phyloP scores from a whole-genome alignment of 1,140 invertebrate genomes.

The Calliopsis andreniformis region DNA sequence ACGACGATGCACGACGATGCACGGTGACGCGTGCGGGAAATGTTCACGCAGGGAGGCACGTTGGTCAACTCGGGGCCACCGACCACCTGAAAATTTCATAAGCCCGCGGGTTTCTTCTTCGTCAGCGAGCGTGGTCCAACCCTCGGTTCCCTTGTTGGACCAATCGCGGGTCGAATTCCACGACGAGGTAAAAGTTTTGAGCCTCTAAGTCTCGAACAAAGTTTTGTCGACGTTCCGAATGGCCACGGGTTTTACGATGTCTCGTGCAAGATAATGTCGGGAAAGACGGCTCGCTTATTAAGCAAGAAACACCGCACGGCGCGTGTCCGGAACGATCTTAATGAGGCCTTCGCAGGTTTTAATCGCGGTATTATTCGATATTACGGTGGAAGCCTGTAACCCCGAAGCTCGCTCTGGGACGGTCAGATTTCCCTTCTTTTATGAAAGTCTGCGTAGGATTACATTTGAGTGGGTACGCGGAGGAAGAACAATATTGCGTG shows the following conservation, averaged over 20 bases:
- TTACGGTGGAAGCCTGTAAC: not conserved
- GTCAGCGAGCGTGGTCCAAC: slow-evolving; percentile 1
- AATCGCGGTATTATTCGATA: slow-evolving; percentile 17
- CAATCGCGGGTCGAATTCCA: not conserved
- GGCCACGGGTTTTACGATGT: not conserved
- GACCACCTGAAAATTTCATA: slow-evolving; percentile 21
- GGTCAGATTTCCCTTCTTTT: not conserved
- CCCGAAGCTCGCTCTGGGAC: not conserved
- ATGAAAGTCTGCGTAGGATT: not conserved
- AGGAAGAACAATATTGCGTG: too few relatives aligned
- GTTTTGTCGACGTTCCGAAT: not conserved
- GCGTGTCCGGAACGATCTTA: slow-evolving; percentile 8
- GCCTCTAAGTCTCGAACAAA: not conserved
- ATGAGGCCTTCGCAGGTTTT: slow-evolving; percentile 5
- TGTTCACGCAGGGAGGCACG: not conserved
- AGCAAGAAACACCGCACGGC: not conserved
- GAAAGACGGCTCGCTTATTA: slow-evolving; percentile 19
- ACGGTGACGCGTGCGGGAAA: not conserved
- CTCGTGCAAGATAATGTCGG: not conserved
- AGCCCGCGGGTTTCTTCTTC: slow-evolving; percentile 2
- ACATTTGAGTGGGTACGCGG: not conserved
- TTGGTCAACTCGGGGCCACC: not conserved
- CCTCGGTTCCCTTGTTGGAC: not conserved
- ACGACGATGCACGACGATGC: slow-evolving; percentile 3
- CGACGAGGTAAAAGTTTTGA: not conserved